These are phyloP conservation scores for Pteromalus puparum DNA, from an alignment of 1,140 invertebrate genomes.

Conservation along the genomic window DNA sequence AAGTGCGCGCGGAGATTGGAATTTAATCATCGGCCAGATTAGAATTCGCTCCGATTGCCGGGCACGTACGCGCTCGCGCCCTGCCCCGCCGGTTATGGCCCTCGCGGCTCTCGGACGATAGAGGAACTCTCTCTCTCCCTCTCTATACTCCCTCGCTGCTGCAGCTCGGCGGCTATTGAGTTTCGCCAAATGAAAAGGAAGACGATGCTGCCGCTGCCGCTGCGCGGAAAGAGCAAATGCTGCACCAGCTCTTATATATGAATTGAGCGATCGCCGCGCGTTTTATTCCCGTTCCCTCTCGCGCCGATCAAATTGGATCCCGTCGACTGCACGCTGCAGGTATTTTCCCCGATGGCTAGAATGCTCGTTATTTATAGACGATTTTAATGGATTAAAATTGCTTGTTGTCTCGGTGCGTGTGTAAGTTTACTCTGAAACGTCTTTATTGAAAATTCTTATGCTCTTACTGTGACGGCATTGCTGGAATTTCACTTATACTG, in stretches of 20 bases:
- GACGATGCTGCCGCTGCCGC: neutral
- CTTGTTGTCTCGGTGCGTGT: neutral
- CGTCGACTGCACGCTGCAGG: neutral
- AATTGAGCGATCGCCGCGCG: neutral
- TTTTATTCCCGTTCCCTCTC: neutral
- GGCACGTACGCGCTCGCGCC: conserved; percentile 7
- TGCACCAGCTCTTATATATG: neutral
- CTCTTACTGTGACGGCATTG: too few relatives aligned
- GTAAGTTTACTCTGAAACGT: neutral
- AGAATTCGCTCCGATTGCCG: conserved; percentile 44
- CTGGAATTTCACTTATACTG: too few relatives aligned
- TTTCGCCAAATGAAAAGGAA: conserved; percentile 23
- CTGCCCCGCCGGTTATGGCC: neutral
- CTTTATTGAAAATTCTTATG: conserved; percentile 6
- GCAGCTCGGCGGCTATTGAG: conserved; percentile 5
- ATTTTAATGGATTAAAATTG: conserved; percentile 1
- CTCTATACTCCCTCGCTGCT: neutral
- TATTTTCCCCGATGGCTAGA: neutral
- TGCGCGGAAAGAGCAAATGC: too few relatives aligned
- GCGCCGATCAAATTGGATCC: neutral
- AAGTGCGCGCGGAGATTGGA: conserved; percentile 39
- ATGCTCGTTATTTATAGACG: neutral
- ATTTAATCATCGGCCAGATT: conserved; percentile 47
- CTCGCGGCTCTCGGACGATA: neutral
- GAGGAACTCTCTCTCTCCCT: neutral